Percentiles rank a stretch among this genome's conserved stretches.
These are phyloP conservation scores for Pollachius pollachius DNA, from an alignment of 2,113 vertebrate genomes.

Conservation along the genomic window DNA sequence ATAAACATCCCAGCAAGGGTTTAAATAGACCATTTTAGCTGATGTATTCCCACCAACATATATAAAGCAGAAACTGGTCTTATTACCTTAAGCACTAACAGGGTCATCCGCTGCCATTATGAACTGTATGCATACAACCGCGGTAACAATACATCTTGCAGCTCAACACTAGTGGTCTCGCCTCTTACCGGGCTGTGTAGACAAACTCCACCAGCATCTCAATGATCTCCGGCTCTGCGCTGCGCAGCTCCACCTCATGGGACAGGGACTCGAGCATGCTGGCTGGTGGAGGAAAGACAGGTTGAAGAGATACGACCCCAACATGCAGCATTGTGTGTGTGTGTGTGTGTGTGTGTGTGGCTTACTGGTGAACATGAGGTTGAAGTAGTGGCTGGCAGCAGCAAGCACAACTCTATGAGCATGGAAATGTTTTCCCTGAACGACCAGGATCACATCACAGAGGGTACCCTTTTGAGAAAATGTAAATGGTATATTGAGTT, in stretches of 20 bases:
- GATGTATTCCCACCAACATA: too few relatives aligned
- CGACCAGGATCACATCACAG: conserved; percentile 93
- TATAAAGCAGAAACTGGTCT: too few relatives aligned
- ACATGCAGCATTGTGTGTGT: neutral
- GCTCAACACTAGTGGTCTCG: too few relatives aligned
- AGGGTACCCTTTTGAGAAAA: conserved; percentile 81
- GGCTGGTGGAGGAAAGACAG: conserved; percentile 68
- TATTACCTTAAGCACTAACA: too few relatives aligned
- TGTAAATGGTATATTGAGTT: neutral
- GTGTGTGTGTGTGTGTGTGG: conserved; percentile 16
- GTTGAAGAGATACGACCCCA: neutral
- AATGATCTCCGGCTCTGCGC: conserved; percentile 94
- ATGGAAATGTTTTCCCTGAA: conserved; percentile 90
- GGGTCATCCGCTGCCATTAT: too few relatives aligned
- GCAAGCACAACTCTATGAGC: conserved; percentile 94
- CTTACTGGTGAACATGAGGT: conserved; percentile 98
- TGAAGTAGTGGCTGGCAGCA: conserved; percentile 96
- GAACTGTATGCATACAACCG: too few relatives aligned
- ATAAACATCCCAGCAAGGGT: too few relatives aligned
- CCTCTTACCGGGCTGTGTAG: conserved; percentile 88
- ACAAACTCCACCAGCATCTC: conserved; percentile 94
- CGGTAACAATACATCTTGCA: too few relatives aligned
- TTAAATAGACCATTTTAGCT: too few relatives aligned
- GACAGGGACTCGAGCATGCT: conserved; percentile 97
- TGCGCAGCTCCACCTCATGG: conserved; percentile 94